Evolutionary conservation across 1,140 invertebrate genomes (phyloP), one percentile per base, ranked within the genome.

Genomic region (Heterodera carotae): DNA sequence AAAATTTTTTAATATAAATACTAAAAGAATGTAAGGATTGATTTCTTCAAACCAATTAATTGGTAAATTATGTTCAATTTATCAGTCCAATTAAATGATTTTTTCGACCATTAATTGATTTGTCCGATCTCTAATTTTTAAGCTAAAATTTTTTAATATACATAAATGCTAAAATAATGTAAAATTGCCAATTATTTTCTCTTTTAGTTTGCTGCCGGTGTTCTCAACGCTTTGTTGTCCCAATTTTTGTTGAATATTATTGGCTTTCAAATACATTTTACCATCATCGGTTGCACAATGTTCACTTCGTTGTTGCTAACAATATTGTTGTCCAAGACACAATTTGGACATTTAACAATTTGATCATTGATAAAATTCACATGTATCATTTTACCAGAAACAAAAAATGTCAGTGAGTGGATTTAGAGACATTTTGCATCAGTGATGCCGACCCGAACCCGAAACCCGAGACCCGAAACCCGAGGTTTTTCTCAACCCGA

Each of bases 281-380:
- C 76, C 12, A 66, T 82, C 25, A 72, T 77, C 12, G 81, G 72
- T 22, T 48, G 31, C 39, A 73, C 79, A 12, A 81, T 81, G 53
- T 62, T 66, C 33, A 70, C 69, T 60, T 84, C 82, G 12, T 68
- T 82, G n/a, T 56, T 84, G 62, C 48, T 82, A 10, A 82, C 81
- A 15, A 27, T 39, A 18, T 74, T 56, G 66, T 31, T 74, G 56
- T 64, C 71, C 8, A 39, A 36, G 15, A 74, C 71, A 18, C 36
- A 43, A 36, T 74, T 56, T 74, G 71, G 71, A 2, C 59, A 43
- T 34, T 74, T 31, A 29, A n/a, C 64, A 31, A 43, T 27, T 27
- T 59, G 34, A 59, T 56, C 39, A 43, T 43, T 43, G 39, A 43
- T 10, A 10, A 39, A 39, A 39, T 39, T 39, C n/a, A n/a, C n/a